phyloP scores from a whole-genome alignment of 2,888 invertebrate genomes.

The Rhorus exstirpatorius region DNA sequence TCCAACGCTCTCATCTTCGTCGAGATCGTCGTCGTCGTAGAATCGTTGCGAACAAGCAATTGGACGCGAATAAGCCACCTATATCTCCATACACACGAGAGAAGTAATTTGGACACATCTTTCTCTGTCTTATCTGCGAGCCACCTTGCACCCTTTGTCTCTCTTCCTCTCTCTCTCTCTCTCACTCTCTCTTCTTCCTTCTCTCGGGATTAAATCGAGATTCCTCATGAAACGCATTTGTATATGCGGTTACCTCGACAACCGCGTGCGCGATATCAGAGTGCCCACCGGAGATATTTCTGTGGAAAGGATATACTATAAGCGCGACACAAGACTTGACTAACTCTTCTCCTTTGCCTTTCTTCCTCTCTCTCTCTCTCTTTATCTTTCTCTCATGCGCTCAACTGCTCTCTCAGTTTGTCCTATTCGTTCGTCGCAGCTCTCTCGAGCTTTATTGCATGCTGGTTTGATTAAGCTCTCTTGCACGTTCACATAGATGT shows the following conservation, averaged over 20 bases:
- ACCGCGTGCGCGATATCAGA: constrained; percentile 44
- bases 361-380: constrained; percentile 38
- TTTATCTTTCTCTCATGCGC: neutral
- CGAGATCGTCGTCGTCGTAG: constrained; percentile 42
- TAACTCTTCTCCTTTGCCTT: constrained; percentile 11
- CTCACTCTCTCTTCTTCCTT: neutral
- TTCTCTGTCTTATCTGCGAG: constrained; percentile 52
- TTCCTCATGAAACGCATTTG: constrained; percentile 53
- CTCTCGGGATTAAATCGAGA: constrained; percentile 42
- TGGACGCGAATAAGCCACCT: constrained; percentile 53
- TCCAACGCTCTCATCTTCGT: constrained; percentile 63
- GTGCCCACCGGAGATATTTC: constrained; percentile 62
- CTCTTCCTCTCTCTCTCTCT: constrained; percentile 11
- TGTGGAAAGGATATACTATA: constrained; percentile 32
- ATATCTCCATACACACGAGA: constrained; percentile 64
- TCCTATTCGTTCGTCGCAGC: constrained; percentile 41
- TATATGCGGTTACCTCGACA: constrained; percentile 40
- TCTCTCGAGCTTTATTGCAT: constrained; percentile 69
- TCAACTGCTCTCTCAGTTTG: neutral
- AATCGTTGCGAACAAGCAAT: constrained; percentile 24
- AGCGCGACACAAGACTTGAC: constrained; percentile 52
- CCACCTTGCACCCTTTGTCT: constrained; percentile 51
- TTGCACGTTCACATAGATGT: constrained; percentile 24
- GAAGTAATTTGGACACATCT: constrained; percentile 56
- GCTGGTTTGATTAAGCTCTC: constrained; percentile 71